Percentiles rank a stretch among this genome's conserved stretches.
phyloP scores from a whole-genome alignment of 2,113 vertebrate species.

The Thoracochromis brauschi region DNA sequence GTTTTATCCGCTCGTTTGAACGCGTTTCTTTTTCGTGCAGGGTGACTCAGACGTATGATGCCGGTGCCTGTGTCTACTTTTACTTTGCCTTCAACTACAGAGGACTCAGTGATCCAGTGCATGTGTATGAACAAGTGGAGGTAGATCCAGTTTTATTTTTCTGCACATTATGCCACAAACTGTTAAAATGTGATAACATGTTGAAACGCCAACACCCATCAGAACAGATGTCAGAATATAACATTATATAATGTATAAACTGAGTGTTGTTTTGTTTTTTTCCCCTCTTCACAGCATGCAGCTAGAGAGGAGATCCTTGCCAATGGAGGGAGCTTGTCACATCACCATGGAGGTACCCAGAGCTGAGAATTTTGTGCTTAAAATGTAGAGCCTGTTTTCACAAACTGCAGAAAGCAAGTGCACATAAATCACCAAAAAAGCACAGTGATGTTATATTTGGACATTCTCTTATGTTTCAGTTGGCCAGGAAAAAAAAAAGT shows the following conservation, averaged over 20 bases:
- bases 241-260: background rate
- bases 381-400: background rate
- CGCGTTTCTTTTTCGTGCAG: conserved; percentile 49
- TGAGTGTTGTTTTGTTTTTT: background rate
- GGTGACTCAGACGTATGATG: conserved; percentile 95
- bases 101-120: conserved; percentile 89
- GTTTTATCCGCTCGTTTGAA: background rate
- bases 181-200: background rate
- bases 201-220: background rate
- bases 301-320: conserved; percentile 97
- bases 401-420: background rate
- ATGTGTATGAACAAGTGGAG: conserved; percentile 94
- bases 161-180: background rate
- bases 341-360: conserved; percentile 94
- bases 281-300: conserved; percentile 74
- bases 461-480: background rate
- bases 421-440: background rate
- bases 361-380: background rate
- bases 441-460: background rate
- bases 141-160: conserved; percentile 60
- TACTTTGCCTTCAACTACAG: conserved; percentile 99
- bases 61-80: conserved; percentile 97
- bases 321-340: conserved; percentile 96
- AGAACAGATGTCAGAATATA: background rate
- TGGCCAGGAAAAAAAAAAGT: background rate